These are phyloP conservation scores for Eptesicus fuscus DNA, from an alignment of 2,113 vertebrate genomes.

Conservation along the genomic window DNA sequence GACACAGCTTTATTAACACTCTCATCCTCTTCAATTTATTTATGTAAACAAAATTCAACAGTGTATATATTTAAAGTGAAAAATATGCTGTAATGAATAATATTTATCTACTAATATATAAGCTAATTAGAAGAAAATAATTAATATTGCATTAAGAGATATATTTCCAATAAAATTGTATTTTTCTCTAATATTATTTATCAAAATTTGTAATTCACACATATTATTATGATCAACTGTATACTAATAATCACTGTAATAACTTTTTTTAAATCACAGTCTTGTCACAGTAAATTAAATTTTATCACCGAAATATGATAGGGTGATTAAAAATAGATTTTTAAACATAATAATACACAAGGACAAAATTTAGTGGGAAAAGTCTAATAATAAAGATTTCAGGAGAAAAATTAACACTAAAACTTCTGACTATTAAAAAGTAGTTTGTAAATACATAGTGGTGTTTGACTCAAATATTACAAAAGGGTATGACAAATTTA, in stretches of 20 bases:
- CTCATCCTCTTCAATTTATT: conserved; percentile 9
- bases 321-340: not conserved
- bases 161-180: not conserved
- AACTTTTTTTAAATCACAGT: not conserved
- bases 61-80: not conserved
- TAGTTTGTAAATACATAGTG: not conserved
- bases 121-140: not conserved
- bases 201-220: not conserved
- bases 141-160: not conserved
- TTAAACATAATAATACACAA: not conserved
- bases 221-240: not conserved
- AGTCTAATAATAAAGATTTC: conserved; percentile 8
- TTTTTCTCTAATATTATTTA: conserved; percentile 15
- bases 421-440: not conserved
- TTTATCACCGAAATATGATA: conserved; percentile 1
- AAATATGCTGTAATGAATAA: not conserved
- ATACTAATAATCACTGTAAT: not conserved
- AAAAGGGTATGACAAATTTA: not conserved
- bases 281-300: conserved; percentile 3
- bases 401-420: conserved; percentile 9
- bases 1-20: conserved; percentile 9
- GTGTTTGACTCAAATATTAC: conserved; percentile 10
- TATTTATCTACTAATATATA: not conserved
- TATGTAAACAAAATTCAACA: conserved; percentile 48
- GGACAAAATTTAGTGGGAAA: conserved; percentile 16